Percentiles rank a stretch among this genome's conserved stretches.
phyloP scores from a whole-genome alignment of 2,888 invertebrate genomes.

The Ornithoptera alexandrae region DNA sequence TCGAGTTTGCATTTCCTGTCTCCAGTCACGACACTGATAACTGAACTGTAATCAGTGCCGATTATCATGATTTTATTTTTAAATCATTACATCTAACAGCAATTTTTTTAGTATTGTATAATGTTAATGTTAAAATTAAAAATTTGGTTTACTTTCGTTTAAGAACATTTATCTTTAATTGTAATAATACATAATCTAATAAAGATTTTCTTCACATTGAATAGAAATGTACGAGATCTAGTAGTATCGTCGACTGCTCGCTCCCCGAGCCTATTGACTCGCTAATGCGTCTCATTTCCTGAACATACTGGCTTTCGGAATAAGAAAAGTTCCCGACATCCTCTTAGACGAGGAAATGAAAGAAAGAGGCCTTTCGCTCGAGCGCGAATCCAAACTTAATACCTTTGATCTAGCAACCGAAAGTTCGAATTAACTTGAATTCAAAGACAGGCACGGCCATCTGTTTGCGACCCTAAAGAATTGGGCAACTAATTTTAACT shows the following conservation, averaged over 20 bases:
- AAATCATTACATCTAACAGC: too few species aligned
- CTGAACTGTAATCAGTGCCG: too few species aligned
- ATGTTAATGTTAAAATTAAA: too few species aligned
- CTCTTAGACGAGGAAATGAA: constrained; percentile 57
- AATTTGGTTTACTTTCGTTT: too few species aligned
- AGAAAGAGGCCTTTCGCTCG: constrained; percentile 64
- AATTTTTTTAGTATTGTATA: too few species aligned
- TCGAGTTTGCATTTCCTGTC: constrained; percentile 6
- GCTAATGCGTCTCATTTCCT: constrained; percentile 76
- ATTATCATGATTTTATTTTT: too few species aligned
- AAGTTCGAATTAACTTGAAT: constrained; percentile 71
- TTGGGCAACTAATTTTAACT: constrained; percentile 68
- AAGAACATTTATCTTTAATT: too few species aligned
- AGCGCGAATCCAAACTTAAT: constrained; percentile 62
- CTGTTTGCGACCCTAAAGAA: constrained; percentile 55
- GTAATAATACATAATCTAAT: too few species aligned
- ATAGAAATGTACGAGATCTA: constrained; percentile 4
- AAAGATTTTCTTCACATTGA: background rate
- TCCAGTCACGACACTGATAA: constrained; percentile 11
- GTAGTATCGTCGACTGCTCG: constrained; percentile 38
- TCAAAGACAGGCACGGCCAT: constrained; percentile 68
- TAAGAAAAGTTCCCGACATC: constrained; percentile 71
- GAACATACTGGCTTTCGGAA: constrained; percentile 66
- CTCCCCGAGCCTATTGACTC: constrained; percentile 71
- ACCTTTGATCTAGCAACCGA: constrained; percentile 71